Evolutionary conservation across 2,888 invertebrate species (phyloP).

Genomic region (Caenorhabditis sp.): DNA sequence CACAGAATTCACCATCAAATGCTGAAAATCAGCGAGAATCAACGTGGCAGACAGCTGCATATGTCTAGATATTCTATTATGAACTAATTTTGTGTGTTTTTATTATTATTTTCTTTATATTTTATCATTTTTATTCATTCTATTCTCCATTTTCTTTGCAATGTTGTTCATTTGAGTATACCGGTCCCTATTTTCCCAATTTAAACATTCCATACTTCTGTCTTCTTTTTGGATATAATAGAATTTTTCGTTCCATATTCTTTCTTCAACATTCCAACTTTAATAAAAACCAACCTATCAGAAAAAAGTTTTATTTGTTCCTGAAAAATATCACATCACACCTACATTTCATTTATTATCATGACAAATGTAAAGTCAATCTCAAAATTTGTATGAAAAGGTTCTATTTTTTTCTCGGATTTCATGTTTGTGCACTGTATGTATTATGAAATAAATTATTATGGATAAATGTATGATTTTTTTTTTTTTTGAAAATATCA

Average conservation of each 20-base stretch:
- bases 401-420: background rate
- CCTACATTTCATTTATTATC: too few species aligned
- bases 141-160: background rate
- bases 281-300: conserved; percentile 21
- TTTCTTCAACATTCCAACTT: conserved; percentile 11
- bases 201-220: background rate
- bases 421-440: too few species aligned
- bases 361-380: background rate
- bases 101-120: background rate
- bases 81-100: conserved; percentile 5
- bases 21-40: conserved; percentile 28
- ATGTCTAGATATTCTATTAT: conserved; percentile 33
- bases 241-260: background rate
- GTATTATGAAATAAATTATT: background rate
- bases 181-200: background rate
- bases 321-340: background rate
- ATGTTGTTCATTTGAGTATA: conserved; percentile 2
- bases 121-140: background rate
- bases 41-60: conserved; percentile 56
- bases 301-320: conserved; percentile 2
- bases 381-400: background rate
- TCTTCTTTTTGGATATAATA: background rate
- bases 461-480: background rate
- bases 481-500: background rate
- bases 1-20: conserved; percentile 1